Evolutionary conservation across 2,888 invertebrate genomes (phyloP).

Genomic region (Syritta pipiens): DNA sequence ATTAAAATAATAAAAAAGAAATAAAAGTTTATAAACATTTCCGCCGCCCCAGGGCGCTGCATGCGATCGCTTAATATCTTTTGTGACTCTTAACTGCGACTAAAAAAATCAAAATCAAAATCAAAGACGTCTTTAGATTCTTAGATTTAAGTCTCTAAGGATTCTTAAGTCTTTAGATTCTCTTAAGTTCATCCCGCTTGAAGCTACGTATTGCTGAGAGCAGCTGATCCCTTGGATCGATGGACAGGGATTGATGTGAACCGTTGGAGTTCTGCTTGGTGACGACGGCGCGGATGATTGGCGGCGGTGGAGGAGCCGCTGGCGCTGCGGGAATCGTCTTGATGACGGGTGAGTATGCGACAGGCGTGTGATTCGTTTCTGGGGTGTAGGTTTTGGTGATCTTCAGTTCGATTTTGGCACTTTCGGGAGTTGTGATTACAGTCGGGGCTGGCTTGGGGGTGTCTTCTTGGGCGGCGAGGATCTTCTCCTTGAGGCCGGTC

Average conservation of each 20-base stretch:
- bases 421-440: constrained; percentile 63
- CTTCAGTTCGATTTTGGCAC: constrained; percentile 73
- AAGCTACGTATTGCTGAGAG: constrained; percentile 87
- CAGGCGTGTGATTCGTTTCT: constrained; percentile 50
- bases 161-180: constrained; percentile 9
- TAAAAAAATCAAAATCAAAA: no score
- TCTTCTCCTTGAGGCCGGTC: constrained; percentile 79
- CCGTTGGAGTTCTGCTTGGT: constrained; percentile 67
- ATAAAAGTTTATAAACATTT: background rate
- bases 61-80: constrained; percentile 26
- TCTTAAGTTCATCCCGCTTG: constrained; percentile 79
- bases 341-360: background rate
- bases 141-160: no score
- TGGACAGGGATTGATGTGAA: constrained; percentile 57
- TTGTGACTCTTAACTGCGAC: constrained; percentile 43
- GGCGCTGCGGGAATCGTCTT: constrained; percentile 19
- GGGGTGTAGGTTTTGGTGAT: constrained; percentile 46
- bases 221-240: constrained; percentile 84
- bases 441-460: constrained; percentile 30
- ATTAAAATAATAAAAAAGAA: no score
- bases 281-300: constrained; percentile 69
- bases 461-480: constrained; percentile 74
- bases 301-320: constrained; percentile 48
- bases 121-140: no score
- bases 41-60: background rate